phyloP scores from a whole-genome alignment of 2,797 vertebrate genomes.

The Anomalospiza imberbis region DNA sequence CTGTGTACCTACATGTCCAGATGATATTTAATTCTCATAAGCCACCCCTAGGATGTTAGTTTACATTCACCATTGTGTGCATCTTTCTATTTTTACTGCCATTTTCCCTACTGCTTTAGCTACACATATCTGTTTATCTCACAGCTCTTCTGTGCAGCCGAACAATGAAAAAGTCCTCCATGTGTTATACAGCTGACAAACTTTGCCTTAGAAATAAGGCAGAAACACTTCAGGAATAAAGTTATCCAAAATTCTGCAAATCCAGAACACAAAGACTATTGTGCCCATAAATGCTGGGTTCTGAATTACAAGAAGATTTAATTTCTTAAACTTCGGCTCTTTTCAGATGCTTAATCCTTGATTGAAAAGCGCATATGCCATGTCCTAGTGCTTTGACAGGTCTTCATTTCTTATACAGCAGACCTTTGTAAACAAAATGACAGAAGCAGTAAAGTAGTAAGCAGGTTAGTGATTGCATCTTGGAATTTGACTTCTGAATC shows the following conservation, averaged over 20 bases:
- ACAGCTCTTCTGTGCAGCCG: conserved; percentile 76
- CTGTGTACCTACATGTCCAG: background rate
- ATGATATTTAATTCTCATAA: background rate
- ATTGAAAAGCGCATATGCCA: conserved; percentile 76
- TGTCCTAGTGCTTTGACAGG: conserved; percentile 79
- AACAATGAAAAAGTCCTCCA: conserved; percentile 78
- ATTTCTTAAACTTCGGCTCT: conserved; percentile 76
- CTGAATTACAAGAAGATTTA: conserved; percentile 66
- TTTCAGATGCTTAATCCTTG: conserved; percentile 76
- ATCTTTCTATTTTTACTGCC: conserved; percentile 62
- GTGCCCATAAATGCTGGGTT: conserved; percentile 72
- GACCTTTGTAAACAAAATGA: background rate
- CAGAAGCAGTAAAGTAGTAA: background rate
- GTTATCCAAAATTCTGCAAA: background rate
- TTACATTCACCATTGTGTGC: background rate
- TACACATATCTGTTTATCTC: conserved; percentile 82
- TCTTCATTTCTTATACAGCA: conserved; percentile 75
- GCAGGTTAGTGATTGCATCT: background rate
- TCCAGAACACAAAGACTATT: conserved; percentile 51
- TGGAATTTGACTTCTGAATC: background rate
- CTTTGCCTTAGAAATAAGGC: conserved; percentile 65
- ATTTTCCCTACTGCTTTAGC: conserved; percentile 83
- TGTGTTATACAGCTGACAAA: conserved; percentile 77
- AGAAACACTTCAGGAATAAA: background rate
- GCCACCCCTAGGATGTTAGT: background rate